Evolutionary conservation across 2,113 vertebrate genomes (phyloP).

Genomic region (Hassar affinis): DNA sequence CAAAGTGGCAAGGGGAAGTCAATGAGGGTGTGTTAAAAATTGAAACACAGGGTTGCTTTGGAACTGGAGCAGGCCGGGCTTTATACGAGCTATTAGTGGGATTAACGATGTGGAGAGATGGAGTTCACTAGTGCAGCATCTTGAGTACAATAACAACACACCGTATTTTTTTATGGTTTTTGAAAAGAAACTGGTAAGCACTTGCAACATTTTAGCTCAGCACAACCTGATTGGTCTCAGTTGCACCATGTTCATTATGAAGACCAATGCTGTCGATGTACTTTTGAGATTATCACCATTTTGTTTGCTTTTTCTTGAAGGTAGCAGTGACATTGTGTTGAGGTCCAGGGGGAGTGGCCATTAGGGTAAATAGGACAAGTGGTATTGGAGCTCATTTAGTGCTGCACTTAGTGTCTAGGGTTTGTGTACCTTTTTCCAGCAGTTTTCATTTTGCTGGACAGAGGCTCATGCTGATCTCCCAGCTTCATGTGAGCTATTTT

Average conservation of each 20-base stretch:
- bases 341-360: conserved; percentile 26
- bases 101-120: conserved; percentile 26
- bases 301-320: conserved; percentile 10
- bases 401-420: conserved; percentile 9
- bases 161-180: conserved; percentile 25
- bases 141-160: conserved; percentile 28
- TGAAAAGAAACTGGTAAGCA: conserved; percentile 36
- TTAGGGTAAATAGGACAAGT: conserved; percentile 37
- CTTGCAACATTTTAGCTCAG: conserved; percentile 24
- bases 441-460: conserved; percentile 31
- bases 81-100: conserved; percentile 29
- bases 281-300: conserved; percentile 36
- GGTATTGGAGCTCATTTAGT: conserved; percentile 37
- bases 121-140: conserved; percentile 32
- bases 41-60: conserved; percentile 30
- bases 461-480: conserved; percentile 1
- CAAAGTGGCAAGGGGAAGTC: conserved; percentile 31
- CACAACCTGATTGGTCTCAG: conserved; percentile 17
- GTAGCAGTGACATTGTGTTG: conserved; percentile 41
- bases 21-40: conserved; percentile 35
- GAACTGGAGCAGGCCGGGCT: conserved; percentile 44
- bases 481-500: conserved; percentile 18
- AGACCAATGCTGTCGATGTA: conserved; percentile 17
- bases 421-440: neutral
- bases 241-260: conserved; percentile 25